Percentiles rank a stretch among this genome's conserved stretches.
Conservation (phyloP, 92 coral and sea anemone species). For the Montipora capitata region DNA sequence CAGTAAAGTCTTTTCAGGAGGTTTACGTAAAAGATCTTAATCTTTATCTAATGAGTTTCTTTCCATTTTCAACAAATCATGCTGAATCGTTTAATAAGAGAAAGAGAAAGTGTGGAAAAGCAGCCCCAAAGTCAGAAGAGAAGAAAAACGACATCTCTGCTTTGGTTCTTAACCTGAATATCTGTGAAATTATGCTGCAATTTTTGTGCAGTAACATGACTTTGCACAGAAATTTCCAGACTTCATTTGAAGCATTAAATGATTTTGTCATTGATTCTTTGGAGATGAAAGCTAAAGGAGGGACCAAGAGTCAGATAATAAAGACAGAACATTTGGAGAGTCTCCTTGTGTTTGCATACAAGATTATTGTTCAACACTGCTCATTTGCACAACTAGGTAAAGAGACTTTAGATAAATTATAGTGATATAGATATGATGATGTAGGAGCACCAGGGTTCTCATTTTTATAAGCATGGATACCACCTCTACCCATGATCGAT, state of each 20-base stretch:
- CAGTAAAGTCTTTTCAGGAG: conserved; percentile 23
- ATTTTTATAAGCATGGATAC: too few species aligned
- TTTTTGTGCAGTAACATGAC: conserved; percentile 14
- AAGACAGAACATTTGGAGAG: conserved; percentile 70
- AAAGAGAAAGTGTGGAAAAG: conserved; percentile 70
- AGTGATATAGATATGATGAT: too few species aligned
- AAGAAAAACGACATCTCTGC: conserved; percentile 21
- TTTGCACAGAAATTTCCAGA: conserved; percentile 12
- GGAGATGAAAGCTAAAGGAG: conserved; percentile 50
- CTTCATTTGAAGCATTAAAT: conserved; percentile 53
- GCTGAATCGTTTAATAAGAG: conserved; percentile 35
- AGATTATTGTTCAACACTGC: conserved; percentile 36
- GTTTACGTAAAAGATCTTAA: conserved; percentile 74
- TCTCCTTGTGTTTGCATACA: conserved; percentile 69
- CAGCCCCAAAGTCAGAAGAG: conserved; percentile 16
- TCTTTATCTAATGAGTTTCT: conserved; percentile 81
- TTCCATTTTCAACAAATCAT: conserved; percentile 76
- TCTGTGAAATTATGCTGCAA: conserved; percentile 86
- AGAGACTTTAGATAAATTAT: too few species aligned
- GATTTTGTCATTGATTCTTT: conserved; percentile 75
- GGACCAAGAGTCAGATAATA: conserved; percentile 20
- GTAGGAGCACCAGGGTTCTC: too few species aligned
- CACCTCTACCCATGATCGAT: too few species aligned
- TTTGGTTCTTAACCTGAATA: conserved; percentile 59
- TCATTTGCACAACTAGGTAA: conserved; percentile 19